phyloP scores from a whole-genome alignment of 2,797 vertebrate genomes.

The Pangasius sanitwongsei region DNA sequence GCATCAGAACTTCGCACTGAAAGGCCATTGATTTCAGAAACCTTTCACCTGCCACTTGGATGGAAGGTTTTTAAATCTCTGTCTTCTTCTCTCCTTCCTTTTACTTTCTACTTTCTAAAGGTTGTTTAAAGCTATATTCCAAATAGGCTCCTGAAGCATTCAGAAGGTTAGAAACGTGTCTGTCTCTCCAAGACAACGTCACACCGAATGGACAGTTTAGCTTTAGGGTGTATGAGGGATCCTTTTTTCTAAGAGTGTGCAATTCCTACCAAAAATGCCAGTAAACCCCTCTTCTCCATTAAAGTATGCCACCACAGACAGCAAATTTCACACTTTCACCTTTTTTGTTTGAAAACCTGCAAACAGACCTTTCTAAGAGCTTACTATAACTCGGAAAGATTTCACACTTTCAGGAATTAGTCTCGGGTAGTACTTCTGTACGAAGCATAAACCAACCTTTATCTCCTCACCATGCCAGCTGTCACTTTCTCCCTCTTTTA shows the following conservation, averaged over 20 bases:
- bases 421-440: background rate
- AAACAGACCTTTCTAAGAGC: background rate
- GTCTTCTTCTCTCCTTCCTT: background rate
- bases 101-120: background rate
- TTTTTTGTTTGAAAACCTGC: background rate
- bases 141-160: background rate
- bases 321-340: background rate
- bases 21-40: constrained; percentile 42
- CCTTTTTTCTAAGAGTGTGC: background rate
- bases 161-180: background rate
- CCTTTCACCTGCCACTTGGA: constrained; percentile 25
- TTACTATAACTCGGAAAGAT: background rate
- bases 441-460: background rate
- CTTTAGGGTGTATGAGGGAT: background rate
- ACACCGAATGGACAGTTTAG: background rate
- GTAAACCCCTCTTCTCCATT: background rate
- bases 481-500: background rate
- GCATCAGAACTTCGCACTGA: constrained; percentile 38
- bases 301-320: background rate
- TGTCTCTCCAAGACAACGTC: background rate
- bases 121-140: background rate
- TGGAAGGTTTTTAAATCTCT: background rate
- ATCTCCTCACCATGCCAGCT: constrained; percentile 5
- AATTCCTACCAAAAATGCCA: background rate
- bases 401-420: background rate